Percentiles rank a stretch among this genome's conserved stretches.
Evolutionary conservation across 2,888 invertebrate species (phyloP).

Genomic region (Torymus auratus): DNA sequence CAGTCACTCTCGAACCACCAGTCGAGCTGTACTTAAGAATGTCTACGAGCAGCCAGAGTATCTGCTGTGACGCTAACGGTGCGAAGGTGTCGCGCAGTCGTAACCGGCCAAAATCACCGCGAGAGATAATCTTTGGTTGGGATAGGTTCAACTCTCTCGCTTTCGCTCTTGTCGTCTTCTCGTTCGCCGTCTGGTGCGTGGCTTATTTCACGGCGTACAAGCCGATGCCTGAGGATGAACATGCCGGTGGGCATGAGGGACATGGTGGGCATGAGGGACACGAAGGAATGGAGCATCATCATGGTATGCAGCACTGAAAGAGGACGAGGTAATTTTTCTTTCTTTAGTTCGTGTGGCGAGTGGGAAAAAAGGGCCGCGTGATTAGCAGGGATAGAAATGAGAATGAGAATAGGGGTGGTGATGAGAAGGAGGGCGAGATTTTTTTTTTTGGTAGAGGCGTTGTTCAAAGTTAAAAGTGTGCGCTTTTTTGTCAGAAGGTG

Average conservation of each 20-base stretch:
- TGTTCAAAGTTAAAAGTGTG: too few relatives aligned
- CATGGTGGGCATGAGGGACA: neutral
- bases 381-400: too few relatives aligned
- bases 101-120: constrained; percentile 23
- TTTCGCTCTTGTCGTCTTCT: constrained; percentile 60
- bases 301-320: constrained; percentile 10
- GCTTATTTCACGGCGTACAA: constrained; percentile 64
- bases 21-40: constrained; percentile 8
- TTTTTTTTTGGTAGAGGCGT: too few relatives aligned
- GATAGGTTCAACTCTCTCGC: constrained; percentile 65
- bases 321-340: too few relatives aligned
- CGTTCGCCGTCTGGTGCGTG: constrained; percentile 68
- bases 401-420: too few relatives aligned
- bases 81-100: neutral
- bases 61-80: constrained; percentile 32
- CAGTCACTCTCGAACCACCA: neutral
- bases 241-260: neutral
- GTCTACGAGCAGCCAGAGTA: constrained; percentile 33
- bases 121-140: constrained; percentile 68
- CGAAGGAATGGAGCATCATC: constrained; percentile 11
- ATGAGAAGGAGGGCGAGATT: too few relatives aligned
- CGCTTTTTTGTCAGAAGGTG: too few relatives aligned
- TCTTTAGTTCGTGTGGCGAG: too few relatives aligned
- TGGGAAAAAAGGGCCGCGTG: too few relatives aligned
- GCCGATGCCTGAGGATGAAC: constrained; percentile 27